These are phyloP conservation scores for Gari tellinella DNA, from an alignment of 2,888 invertebrate genomes.

Conservation along the genomic window DNA sequence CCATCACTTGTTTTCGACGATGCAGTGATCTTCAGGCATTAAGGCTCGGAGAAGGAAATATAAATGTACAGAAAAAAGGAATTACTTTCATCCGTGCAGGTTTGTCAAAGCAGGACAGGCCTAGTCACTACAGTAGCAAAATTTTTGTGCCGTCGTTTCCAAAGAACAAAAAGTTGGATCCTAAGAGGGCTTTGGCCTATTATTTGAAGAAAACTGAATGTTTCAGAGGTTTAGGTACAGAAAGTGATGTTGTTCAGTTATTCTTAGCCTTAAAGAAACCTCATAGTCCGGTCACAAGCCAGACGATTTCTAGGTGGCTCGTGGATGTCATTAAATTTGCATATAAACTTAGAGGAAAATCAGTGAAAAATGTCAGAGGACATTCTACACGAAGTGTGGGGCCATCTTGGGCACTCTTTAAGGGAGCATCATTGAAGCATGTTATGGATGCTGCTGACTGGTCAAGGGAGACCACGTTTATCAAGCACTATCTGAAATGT, in stretches of 20 bases:
- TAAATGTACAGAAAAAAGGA: conserved; percentile 1
- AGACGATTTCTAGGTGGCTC: conserved; percentile 26
- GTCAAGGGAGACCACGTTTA: conserved; percentile 21
- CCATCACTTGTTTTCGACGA: too few species aligned
- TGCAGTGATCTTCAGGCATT: too few species aligned
- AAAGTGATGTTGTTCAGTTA: conserved; percentile 6
- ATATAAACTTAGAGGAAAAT: neutral
- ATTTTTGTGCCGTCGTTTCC: conserved; percentile 20
- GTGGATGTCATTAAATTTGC: conserved; percentile 12
- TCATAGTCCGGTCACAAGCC: conserved; percentile 21
- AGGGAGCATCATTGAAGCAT: conserved; percentile 4
- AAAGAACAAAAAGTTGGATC: conserved; percentile 17
- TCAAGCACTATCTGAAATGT: too few species aligned
- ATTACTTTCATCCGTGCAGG: conserved; percentile 6
- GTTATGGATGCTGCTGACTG: conserved; percentile 22
- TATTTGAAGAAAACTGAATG: conserved; percentile 24
- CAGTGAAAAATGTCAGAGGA: neutral
- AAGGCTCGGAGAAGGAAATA: conserved; percentile 9
- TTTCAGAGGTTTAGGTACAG: conserved; percentile 2
- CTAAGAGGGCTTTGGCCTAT: conserved; percentile 12
- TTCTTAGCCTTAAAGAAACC: conserved; percentile 26
- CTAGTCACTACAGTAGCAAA: conserved; percentile 3
- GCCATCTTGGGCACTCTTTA: conserved; percentile 8
- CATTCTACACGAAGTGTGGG: conserved; percentile 38
- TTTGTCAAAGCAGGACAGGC: conserved; percentile 19